Evolutionary conservation across 2,113 vertebrate species (phyloP), one percentile per base, ranked within the genome.

Genomic region (Phocoena phocoena): DNA sequence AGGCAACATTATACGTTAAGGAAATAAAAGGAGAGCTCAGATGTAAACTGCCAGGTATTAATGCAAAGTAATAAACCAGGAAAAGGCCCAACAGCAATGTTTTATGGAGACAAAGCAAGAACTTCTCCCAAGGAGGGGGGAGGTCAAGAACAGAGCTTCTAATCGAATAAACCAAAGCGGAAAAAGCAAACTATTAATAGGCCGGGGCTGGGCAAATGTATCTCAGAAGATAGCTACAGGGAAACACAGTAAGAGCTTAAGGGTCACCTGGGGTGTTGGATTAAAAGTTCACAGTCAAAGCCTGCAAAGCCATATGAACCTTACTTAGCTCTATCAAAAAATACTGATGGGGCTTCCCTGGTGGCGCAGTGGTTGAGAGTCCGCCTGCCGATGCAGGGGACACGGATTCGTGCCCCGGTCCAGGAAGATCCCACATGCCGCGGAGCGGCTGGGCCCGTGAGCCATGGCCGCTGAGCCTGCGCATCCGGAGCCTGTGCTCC

Each of bases 111-210:
- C 8, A 14, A 84, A 77, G 60, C 13, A 18, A 90, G 67, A 88
- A 44, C 62, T 63, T 82, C 87, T 95, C 50, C 81, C 77, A 33
- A 62, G 25, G 50, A 63, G 28, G 11, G 41, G 21, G 50, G 53
- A 81, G 41, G 70, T 60, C 41, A 33, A 77, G 85, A 68, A 85
- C 62, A 3, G 28, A 62, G 97, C 74, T 87, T 86, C 84, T 90
- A 58, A 77, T 85, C 94, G 76, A 79, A 89, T 82, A 94, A 91
- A 88, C 95, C 85, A 97, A 91, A 88, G 55, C 81, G 6, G 0
- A 25, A 62, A 33, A 97, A 94, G 50, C 18, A 58, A 95, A 84
- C 38, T 67, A 68, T 84, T 83, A 60, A 86, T 38, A 89, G 60
- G 31, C 62, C 76, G 55, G 6, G 60, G 31, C 62, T 71, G 55